Base-by-base conservation (phyloP, 2,888 invertebrate genomes). In the Ectemnius continuus region DNA sequence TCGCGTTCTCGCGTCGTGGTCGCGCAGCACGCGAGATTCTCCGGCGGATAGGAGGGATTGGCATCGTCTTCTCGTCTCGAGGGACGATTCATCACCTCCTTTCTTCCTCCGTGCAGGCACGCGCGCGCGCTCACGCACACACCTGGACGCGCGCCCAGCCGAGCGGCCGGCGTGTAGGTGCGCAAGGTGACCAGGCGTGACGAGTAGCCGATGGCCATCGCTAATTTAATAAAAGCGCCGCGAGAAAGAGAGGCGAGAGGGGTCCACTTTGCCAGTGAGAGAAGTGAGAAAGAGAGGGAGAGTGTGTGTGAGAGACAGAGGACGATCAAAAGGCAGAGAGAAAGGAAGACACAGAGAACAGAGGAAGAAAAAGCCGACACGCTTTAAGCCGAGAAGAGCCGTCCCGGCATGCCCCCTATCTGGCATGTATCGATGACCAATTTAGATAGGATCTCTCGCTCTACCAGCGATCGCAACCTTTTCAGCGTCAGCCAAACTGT, bases 191-290 rank as follows among this genome's bases (percentile, higher is more conserved):
- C n/a, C 60, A 56, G 48, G 11, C 65, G 71, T 72, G 79, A 80
- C 72, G 75, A 70, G 61, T 59, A 65, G 66, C 36, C 68, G 82
- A 82, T 65, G 75, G 56, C 73, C 82, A 59, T 82, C 69, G 76
- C 75, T 82, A 82, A 82, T 82, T 80, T 79, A 82, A 80, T 82
- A 81, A 79, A 83, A 79, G 78, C 73, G 61, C 62, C 67, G 61
- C 48, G 59, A 71, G 36, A 52, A 57, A 60, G 46, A 26, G 52
- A 20, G 56, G 8, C 16, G 8, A 8, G 52, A 23, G 5, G 26
- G 61, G 47, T 57, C 23, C 26, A 48, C 14, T 8, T 48, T 23
- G 45, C 56, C 20, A 47, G 16, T 20, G 60, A 28, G 13, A 4
- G 20, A 58, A 52, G 23, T 8, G 46, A 2, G 47, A 20, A 56